These are phyloP conservation scores for Oikopleura vanhoeffeni DNA, from an alignment of 23 tunicate genomes.

Conservation along the genomic window DNA sequence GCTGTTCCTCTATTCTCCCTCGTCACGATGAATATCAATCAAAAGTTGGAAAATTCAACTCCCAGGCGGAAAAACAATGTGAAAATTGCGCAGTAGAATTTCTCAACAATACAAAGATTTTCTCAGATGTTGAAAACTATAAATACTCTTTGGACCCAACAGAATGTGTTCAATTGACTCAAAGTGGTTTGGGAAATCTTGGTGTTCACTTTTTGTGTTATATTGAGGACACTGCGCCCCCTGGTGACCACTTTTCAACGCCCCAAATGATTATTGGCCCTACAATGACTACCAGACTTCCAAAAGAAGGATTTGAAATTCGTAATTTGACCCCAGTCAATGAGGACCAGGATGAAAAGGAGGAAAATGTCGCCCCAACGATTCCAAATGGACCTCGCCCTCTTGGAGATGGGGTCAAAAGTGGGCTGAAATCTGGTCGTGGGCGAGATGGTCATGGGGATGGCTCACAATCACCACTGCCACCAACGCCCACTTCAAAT, in stretches of 20 bases:
- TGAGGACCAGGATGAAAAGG: not conserved
- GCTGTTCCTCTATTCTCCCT: not conserved
- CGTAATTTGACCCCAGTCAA: not conserved
- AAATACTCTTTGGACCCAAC: not conserved
- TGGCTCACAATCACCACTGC: slow-evolving; percentile 2
- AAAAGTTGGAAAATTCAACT: not conserved
- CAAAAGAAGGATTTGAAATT: slow-evolving; percentile 1
- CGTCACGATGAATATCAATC: not conserved
- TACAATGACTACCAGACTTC: not conserved
- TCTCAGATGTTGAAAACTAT: not conserved
- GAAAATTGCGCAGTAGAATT: not conserved
- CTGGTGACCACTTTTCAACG: not conserved
- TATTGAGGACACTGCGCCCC: not conserved
- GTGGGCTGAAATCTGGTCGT: not conserved
- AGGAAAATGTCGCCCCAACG: not conserved
- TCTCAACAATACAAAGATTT: not conserved
- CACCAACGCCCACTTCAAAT: slow-evolving; percentile 8
- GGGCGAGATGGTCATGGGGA: slow-evolving; percentile 3
- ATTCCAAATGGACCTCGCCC: not conserved
- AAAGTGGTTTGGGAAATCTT: not conserved
- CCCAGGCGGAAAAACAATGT: slow-evolving; percentile 1
- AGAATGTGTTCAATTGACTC: not conserved
- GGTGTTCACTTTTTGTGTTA: not conserved
- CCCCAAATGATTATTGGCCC: not conserved
- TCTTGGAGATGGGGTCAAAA: not conserved